These are phyloP conservation scores for Chrysolina oricalcia DNA, from an alignment of 2,888 invertebrate genomes.

Conservation along the genomic window DNA sequence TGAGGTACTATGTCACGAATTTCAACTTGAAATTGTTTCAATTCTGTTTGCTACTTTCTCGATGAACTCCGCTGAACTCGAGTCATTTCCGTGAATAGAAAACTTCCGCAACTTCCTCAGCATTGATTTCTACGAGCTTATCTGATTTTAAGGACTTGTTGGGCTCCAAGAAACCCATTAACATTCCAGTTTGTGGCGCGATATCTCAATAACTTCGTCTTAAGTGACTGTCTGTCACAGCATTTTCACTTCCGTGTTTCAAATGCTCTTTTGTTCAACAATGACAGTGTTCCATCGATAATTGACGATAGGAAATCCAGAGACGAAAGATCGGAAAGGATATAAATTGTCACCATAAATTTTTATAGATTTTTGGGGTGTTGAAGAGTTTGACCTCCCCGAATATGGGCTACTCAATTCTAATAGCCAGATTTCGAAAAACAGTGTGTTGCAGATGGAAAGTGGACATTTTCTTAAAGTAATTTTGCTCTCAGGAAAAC, in stretches of 20 bases:
- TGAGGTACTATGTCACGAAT: too few species aligned
- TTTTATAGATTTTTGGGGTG: too few species aligned
- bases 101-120: conserved; percentile 1
- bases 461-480: too few species aligned
- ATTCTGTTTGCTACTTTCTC: neutral
- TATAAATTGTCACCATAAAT: too few species aligned
- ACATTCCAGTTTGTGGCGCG: conserved; percentile 13
- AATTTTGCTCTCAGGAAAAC: too few species aligned
- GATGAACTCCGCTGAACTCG: neutral
- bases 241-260: neutral
- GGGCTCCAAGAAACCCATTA: conserved; percentile 18
- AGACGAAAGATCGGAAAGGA: neutral
- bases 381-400: too few species aligned
- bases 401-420: too few species aligned
- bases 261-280: neutral
- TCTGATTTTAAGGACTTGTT: conserved; percentile 9
- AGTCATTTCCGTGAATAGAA: conserved; percentile 1
- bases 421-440: too few species aligned
- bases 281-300: neutral
- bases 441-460: too few species aligned
- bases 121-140: conserved; percentile 6
- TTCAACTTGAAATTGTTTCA: neutral
- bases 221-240: neutral
- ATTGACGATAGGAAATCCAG: neutral
- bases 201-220: neutral